These are phyloP conservation scores for Dasypolia templi DNA, from an alignment of 2,888 invertebrate species.

Conservation along the genomic window DNA sequence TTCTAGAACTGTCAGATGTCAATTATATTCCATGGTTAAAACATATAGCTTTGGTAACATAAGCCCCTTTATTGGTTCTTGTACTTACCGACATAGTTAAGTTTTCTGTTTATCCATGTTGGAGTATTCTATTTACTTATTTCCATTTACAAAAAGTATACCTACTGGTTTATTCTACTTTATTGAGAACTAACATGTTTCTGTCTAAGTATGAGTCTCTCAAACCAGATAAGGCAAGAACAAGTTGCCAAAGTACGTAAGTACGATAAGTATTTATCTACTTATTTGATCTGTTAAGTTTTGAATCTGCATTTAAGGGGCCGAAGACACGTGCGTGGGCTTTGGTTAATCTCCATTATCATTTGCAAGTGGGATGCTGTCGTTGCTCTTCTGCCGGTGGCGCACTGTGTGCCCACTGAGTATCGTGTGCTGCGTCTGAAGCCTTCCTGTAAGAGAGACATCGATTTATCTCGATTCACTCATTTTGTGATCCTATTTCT, in stretches of 20 bases:
- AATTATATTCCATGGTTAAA: too few relatives aligned
- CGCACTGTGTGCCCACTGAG: background rate
- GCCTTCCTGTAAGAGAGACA: constrained; percentile 10
- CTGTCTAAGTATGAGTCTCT: background rate
- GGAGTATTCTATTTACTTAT: background rate
- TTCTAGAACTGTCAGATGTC: too few relatives aligned
- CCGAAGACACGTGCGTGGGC: background rate
- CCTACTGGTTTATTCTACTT: background rate
- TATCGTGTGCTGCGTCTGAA: constrained; percentile 14
- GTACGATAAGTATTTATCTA: constrained; percentile 23
- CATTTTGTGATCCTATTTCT: background rate
- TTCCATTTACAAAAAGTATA: background rate
- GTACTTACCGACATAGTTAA: background rate
- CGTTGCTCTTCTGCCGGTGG: constrained; percentile 18
- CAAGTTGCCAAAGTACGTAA: constrained; percentile 29
- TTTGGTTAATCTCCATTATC: background rate
- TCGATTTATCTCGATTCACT: background rate
- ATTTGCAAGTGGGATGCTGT: too few relatives aligned
- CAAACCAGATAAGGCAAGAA: background rate
- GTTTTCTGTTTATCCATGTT: background rate
- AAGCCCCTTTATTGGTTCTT: too few relatives aligned
- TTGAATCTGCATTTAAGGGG: background rate
- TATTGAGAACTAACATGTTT: constrained; percentile 1
- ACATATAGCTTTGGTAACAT: too few relatives aligned
- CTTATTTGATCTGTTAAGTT: constrained; percentile 32